phyloP scores from a whole-genome alignment of 1,140 invertebrate genomes.

The Temnothorax longispinosus region DNA sequence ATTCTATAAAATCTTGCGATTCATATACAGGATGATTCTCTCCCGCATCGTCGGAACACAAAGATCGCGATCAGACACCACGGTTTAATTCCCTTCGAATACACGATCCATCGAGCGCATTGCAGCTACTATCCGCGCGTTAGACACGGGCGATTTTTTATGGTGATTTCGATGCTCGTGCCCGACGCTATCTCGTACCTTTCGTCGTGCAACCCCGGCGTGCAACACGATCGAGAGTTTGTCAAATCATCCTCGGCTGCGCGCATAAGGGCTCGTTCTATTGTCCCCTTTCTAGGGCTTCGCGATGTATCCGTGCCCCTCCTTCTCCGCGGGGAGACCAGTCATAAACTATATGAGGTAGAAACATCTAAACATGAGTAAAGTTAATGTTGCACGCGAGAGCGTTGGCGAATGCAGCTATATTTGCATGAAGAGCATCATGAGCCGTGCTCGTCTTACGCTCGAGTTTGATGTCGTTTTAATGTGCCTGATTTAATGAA shows the following conservation, averaged over 20 bases:
- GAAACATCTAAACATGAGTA: conserved; percentile 79
- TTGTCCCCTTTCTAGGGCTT: conserved; percentile 77
- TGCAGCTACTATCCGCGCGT: conserved; percentile 8
- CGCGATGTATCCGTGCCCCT: conserved; percentile 75
- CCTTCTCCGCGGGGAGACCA: conserved; percentile 73
- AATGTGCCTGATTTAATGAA: neutral
- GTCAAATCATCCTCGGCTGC: conserved; percentile 80
- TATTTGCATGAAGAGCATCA: neutral
- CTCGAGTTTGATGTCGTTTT: neutral
- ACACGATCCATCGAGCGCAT: conserved; percentile 23
- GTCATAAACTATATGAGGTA: conserved; percentile 82
- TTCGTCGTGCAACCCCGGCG: conserved; percentile 63
- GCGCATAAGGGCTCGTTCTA: conserved; percentile 71
- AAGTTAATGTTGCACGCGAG: conserved; percentile 61
- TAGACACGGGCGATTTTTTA: conserved; percentile 76
- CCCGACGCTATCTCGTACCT: conserved; percentile 61
- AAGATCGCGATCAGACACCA: conserved; percentile 16
- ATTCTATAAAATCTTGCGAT: neutral
- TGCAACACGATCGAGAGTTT: conserved; percentile 76
- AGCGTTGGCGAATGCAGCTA: conserved; percentile 14
- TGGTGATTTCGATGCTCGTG: conserved; percentile 79
- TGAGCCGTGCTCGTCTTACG: neutral
- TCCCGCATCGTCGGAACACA: neutral
- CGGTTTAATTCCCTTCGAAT: conserved; percentile 68
- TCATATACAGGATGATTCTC: neutral